Conservation (phyloP, 1,140 invertebrate species). For the Ips typographus region DNA sequence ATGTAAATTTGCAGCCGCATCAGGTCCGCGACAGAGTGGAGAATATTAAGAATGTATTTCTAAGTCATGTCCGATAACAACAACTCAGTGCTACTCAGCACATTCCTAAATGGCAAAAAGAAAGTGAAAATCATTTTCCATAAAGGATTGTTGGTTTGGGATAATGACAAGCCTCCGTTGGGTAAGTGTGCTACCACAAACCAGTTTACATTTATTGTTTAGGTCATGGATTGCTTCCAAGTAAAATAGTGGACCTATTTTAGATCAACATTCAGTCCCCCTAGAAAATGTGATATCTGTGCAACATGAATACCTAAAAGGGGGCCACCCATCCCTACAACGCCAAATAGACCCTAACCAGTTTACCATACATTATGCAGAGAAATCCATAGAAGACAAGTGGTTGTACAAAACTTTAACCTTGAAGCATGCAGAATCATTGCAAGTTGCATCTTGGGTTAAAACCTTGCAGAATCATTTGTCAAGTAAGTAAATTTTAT, state of each 20-base stretch:
- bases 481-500: constrained; percentile 50
- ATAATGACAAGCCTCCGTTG: constrained; percentile 59
- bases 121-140: constrained; percentile 66
- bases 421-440: constrained; percentile 62
- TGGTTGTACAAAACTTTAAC: constrained; percentile 62
- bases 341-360: constrained; percentile 53
- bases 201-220: neutral
- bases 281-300: constrained; percentile 59
- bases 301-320: constrained; percentile 52
- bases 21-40: neutral
- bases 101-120: constrained; percentile 64
- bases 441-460: constrained; percentile 65
- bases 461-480: constrained; percentile 60
- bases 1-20: constrained; percentile 10
- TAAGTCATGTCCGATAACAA: constrained; percentile 41
- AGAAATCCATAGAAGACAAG: constrained; percentile 59
- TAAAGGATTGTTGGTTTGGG: constrained; percentile 64
- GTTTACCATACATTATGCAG: constrained; percentile 65
- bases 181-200: constrained; percentile 51
- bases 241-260: constrained; percentile 32
- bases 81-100: constrained; percentile 59
- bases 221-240: neutral
- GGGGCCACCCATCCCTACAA: constrained; percentile 40
- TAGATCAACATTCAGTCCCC: constrained; percentile 57
- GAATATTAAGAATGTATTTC: constrained; percentile 10